Conservation (phyloP, 2,888 invertebrate species). For the Lathronympha strigana region DNA sequence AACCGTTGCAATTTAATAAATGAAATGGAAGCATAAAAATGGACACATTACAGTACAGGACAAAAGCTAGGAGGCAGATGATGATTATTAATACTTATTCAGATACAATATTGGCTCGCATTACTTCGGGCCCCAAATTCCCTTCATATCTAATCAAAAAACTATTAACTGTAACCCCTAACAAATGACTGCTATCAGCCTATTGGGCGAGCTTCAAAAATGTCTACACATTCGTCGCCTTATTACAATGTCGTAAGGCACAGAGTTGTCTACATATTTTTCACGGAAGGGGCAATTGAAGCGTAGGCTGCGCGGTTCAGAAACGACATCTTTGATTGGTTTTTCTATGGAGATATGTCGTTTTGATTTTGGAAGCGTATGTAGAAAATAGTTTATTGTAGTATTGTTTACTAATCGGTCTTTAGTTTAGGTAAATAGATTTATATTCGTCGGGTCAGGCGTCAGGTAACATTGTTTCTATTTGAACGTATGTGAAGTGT, state of each 20-base stretch:
- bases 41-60: too few species aligned
- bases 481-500: neutral
- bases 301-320: neutral
- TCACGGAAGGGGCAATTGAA: slow-evolving; percentile 1
- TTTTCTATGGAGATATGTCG: neutral
- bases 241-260: neutral
- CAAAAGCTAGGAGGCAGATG: too few species aligned
- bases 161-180: slow-evolving; percentile 36
- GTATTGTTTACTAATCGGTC: slow-evolving; percentile 11
- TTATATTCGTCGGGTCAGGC: neutral
- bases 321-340: neutral
- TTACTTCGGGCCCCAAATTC: slow-evolving; percentile 12
- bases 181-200: slow-evolving; percentile 9
- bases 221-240: neutral
- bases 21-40: too few species aligned
- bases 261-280: neutral
- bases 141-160: slow-evolving; percentile 32
- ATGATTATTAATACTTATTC: too few species aligned
- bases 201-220: neutral
- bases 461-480: neutral
- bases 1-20: too few species aligned
- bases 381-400: neutral
- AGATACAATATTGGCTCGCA: neutral
- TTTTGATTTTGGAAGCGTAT: neutral
- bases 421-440: neutral